Conservation (phyloP, 2,113 vertebrate genomes). For the Pandion haliaetus region DNA sequence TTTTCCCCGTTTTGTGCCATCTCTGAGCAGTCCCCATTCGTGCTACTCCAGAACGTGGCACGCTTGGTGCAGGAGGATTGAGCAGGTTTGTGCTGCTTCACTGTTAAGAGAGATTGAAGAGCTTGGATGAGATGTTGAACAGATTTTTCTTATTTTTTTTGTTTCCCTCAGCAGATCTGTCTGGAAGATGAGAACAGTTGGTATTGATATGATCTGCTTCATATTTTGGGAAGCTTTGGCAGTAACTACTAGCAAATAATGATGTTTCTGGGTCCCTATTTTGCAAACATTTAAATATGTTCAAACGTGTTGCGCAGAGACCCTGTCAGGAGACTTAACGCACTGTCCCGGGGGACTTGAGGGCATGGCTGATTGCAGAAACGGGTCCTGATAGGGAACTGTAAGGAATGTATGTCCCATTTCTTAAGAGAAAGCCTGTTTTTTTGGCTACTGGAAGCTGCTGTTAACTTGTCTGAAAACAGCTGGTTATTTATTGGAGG, state of each 20-base stretch:
- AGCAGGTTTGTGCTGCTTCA: slow-evolving; percentile 24
- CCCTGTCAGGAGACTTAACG: neutral
- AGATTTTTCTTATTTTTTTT: neutral
- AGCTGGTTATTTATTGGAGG: neutral
- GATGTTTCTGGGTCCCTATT: slow-evolving; percentile 13
- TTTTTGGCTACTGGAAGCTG: neutral
- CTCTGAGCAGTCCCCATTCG: neutral
- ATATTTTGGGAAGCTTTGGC: slow-evolving; percentile 54
- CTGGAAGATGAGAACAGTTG: slow-evolving; percentile 47
- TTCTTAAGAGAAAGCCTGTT: neutral
- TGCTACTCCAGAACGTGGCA: neutral
- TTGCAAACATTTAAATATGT: slow-evolving; percentile 37
- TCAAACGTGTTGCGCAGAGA: neutral
- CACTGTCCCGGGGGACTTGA: neutral
- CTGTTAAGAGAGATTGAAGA: neutral
- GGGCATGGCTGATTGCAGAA: neutral
- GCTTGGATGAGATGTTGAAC: slow-evolving; percentile 27
- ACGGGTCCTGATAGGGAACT: neutral
- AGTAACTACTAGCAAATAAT: slow-evolving; percentile 31
- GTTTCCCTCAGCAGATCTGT: neutral
- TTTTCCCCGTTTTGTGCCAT: neutral
- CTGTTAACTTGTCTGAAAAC: neutral
- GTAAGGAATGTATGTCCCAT: neutral
- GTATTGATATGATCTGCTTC: slow-evolving; percentile 51
- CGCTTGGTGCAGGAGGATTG: neutral